Percentiles rank a stretch among this genome's conserved stretches.
phyloP scores from a whole-genome alignment of 1,140 invertebrate genomes.

The Zelostemma sp. region DNA sequence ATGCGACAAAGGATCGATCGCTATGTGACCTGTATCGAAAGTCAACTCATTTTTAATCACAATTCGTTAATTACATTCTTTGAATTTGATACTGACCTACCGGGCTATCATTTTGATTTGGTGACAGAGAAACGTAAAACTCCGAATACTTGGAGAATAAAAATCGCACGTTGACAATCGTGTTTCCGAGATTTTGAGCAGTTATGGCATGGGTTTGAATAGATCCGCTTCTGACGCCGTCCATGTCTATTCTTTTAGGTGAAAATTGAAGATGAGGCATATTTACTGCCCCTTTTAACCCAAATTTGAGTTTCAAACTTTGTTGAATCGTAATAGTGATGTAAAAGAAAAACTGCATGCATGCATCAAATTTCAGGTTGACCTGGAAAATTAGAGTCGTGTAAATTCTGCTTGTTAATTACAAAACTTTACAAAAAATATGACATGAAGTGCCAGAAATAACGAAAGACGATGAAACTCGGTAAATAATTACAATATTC shows the following conservation, averaged over 20 bases:
- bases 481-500: no score
- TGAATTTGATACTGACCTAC: constrained; percentile 20
- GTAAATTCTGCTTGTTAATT: no score
- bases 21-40: background rate
- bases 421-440: background rate
- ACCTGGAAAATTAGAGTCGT: constrained; percentile 22
- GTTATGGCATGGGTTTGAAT: constrained; percentile 37
- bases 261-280: constrained; percentile 47
- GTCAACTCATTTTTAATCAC: no score
- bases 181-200: constrained; percentile 44
- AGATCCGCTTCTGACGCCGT: constrained; percentile 40
- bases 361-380: constrained; percentile 22
- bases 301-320: constrained; percentile 17
- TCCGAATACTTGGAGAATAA: constrained; percentile 51
- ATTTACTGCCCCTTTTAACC: constrained; percentile 42
- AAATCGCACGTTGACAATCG: constrained; percentile 40
- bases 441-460: no score
- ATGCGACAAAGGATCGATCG: constrained; percentile 9
- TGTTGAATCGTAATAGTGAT: constrained; percentile 31
- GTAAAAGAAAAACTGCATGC: constrained; percentile 17
- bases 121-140: constrained; percentile 36
- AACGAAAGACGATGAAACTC: no score
- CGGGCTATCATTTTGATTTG: constrained; percentile 4
- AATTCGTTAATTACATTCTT: no score
- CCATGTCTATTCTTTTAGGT: constrained; percentile 41